phyloP scores from a whole-genome alignment of 2,888 invertebrate species.

The Thecophora atra region DNA sequence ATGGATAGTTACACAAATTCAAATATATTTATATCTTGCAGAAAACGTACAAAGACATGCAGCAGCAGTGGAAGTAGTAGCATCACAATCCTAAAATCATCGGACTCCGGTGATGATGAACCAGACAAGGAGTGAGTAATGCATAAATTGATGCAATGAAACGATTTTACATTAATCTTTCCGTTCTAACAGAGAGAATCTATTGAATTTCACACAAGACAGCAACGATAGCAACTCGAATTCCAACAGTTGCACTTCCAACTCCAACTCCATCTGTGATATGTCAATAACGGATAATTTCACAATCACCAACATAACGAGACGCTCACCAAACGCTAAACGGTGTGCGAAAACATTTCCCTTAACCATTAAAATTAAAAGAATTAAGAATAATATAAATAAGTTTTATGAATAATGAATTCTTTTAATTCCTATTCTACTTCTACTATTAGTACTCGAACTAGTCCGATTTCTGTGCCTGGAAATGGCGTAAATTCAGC shows the following conservation, averaged over 20 bases:
- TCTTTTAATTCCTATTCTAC: neutral
- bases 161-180: too few relatives aligned
- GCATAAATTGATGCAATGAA: too few relatives aligned
- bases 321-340: conserved; percentile 63
- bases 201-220: conserved; percentile 56
- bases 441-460: conserved; percentile 59
- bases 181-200: conserved; percentile 58
- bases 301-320: conserved; percentile 53
- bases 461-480: conserved; percentile 75
- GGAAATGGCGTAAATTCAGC: conserved; percentile 63
- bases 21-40: conserved; percentile 35
- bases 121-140: conserved; percentile 59
- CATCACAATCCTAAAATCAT: conserved; percentile 56
- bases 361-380: too few relatives aligned
- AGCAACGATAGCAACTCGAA: conserved; percentile 64
- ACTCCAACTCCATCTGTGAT: conserved; percentile 62
- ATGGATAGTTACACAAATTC: conserved; percentile 62
- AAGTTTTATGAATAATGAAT: too few relatives aligned
- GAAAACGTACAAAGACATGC: conserved; percentile 63
- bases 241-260: conserved; percentile 32
- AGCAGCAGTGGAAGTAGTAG: conserved; percentile 63
- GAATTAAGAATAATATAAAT: neutral
- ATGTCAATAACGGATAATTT: conserved; percentile 61
- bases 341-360: too few relatives aligned
- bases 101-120: conserved; percentile 60